A percentile compares a stretch with the other conserved stretches of the same genome.
Evolutionary conservation across 1,140 invertebrate species (phyloP).

Genomic region (Drosophila littoralis): DNA sequence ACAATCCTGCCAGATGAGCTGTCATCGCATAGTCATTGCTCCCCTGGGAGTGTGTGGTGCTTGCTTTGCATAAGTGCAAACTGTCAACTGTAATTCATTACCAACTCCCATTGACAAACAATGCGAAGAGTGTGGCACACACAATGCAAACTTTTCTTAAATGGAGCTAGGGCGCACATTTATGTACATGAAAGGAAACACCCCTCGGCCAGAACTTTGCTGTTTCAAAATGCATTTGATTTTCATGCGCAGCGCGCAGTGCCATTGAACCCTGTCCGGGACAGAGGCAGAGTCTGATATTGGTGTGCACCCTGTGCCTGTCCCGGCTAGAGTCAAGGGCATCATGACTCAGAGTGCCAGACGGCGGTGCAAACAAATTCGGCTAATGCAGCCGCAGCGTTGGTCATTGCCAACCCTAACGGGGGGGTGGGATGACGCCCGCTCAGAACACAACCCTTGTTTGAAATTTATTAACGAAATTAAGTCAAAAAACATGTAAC

Average conservation of each 20-base stretch:
- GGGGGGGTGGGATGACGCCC: slow-evolving; percentile 15
- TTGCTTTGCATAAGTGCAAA: slow-evolving; percentile 21
- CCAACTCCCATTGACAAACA: slow-evolving; percentile 46
- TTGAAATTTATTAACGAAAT: slow-evolving; percentile 61
- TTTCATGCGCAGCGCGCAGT: slow-evolving; percentile 38
- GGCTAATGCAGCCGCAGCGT: slow-evolving; percentile 28
- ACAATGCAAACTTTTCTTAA: not conserved
- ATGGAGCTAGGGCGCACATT: not conserved
- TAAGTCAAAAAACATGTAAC: slow-evolving; percentile 58
- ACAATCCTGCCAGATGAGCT: slow-evolving; percentile 35
- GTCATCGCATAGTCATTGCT: slow-evolving; percentile 11
- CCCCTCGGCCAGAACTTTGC: not conserved
- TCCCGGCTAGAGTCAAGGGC: slow-evolving; percentile 18
- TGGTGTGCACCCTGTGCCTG: slow-evolving; percentile 23
- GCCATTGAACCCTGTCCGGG: slow-evolving; percentile 31
- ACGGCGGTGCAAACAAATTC: slow-evolving; percentile 76
- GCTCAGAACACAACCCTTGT: slow-evolving; percentile 37
- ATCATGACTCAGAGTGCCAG: slow-evolving; percentile 54
- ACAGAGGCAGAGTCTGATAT: not conserved
- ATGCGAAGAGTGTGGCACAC: slow-evolving; percentile 8
- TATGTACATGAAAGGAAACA: slow-evolving; percentile 7
- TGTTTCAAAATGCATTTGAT: slow-evolving; percentile 50
- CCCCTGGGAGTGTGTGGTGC: slow-evolving; percentile 32
- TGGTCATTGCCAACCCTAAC: slow-evolving; percentile 47
- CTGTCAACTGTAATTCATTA: slow-evolving; percentile 62